These are phyloP conservation scores for Ephialtes manifestator DNA, from an alignment of 2,888 invertebrate genomes.

Conservation along the genomic window DNA sequence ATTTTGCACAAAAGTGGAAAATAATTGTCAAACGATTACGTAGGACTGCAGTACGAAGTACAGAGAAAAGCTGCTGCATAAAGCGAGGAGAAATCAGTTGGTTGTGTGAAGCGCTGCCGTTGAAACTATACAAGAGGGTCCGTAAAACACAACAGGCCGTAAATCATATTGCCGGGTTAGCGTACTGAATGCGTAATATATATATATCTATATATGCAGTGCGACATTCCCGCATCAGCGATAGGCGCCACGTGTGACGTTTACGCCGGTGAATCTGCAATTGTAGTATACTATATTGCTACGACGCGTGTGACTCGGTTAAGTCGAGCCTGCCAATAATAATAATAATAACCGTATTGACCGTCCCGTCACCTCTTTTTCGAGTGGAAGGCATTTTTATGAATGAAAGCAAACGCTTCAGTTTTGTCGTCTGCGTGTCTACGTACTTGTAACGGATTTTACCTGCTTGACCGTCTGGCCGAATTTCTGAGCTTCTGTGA, in stretches of 20 bases:
- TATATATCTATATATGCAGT: neutral
- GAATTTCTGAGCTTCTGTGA: neutral
- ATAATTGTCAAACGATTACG: neutral
- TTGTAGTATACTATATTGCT: slow-evolving; percentile 5
- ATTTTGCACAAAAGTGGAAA: no score
- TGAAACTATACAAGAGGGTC: slow-evolving; percentile 48
- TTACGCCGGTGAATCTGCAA: slow-evolving; percentile 56
- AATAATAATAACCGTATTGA: neutral
- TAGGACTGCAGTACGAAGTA: neutral
- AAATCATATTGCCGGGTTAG: slow-evolving; percentile 56
- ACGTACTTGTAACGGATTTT: neutral
- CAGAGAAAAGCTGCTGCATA: neutral
- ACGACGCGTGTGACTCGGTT: slow-evolving; percentile 16
- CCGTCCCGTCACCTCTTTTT: slow-evolving; percentile 4
- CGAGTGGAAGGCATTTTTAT: slow-evolving; percentile 44
- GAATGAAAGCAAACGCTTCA: slow-evolving; percentile 57
- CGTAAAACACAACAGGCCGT: slow-evolving; percentile 63
- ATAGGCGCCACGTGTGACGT: slow-evolving; percentile 59
- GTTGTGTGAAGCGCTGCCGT: slow-evolving; percentile 34
- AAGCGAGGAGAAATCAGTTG: slow-evolving; percentile 15
- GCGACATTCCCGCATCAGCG: slow-evolving; percentile 30
- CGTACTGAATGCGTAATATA: slow-evolving; percentile 35
- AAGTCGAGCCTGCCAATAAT: slow-evolving; percentile 5
- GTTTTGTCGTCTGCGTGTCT: neutral
- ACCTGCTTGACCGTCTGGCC: neutral